Conservation (phyloP, 2,888 invertebrate genomes). For the Rhingia rostrata region DNA sequence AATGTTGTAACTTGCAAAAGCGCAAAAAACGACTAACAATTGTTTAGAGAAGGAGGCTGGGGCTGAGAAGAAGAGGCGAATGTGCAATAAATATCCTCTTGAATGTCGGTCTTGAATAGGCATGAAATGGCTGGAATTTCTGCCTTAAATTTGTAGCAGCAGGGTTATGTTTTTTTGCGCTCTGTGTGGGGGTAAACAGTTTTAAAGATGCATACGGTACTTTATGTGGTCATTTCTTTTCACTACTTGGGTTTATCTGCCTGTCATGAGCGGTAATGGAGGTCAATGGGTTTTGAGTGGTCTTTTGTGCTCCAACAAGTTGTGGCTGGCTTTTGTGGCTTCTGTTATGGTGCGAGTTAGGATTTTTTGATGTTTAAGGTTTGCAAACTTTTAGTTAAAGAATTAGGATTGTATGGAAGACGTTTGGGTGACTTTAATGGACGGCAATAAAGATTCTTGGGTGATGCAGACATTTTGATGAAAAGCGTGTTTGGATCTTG, state of each 20-base stretch:
- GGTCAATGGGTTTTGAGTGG: constrained; percentile 56
- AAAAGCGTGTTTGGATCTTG: no score
- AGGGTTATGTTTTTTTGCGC: constrained; percentile 30
- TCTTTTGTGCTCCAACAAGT: constrained; percentile 36
- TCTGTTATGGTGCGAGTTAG: not conserved
- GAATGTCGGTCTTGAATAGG: constrained; percentile 68
- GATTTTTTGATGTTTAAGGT: not conserved
- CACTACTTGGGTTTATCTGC: constrained; percentile 48
- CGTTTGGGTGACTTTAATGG: no score
- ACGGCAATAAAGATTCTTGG: no score
- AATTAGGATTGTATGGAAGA: no score
- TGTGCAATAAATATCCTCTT: constrained; percentile 73
- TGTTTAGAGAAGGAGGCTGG: constrained; percentile 31
- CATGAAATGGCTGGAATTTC: constrained; percentile 60
- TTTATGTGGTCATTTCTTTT: constrained; percentile 62
- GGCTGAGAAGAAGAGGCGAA: constrained; percentile 20
- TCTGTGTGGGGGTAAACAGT: not conserved
- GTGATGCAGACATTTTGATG: no score
- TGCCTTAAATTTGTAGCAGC: constrained; percentile 47
- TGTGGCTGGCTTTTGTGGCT: not conserved
- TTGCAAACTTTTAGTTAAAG: no score
- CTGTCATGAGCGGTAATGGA: constrained; percentile 46
- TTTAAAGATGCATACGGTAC: constrained; percentile 49
- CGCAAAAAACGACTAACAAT: constrained; percentile 37
- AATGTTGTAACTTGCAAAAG: constrained; percentile 21